Evolutionary conservation across 1,140 invertebrate genomes (phyloP).

Genomic region (Cardiocondyla obscurior): DNA sequence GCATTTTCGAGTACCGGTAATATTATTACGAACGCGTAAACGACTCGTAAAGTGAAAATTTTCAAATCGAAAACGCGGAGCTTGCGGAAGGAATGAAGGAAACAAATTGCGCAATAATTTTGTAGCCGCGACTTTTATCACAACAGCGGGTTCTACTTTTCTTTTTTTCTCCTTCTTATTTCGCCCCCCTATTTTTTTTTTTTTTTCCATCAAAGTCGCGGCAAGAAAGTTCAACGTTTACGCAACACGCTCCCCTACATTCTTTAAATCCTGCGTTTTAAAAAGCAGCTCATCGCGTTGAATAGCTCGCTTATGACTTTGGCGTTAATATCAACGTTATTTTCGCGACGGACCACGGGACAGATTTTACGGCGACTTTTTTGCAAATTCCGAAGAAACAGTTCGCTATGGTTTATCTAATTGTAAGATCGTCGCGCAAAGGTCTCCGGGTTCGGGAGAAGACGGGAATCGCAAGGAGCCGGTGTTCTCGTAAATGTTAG

Average conservation of each 20-base stretch:
- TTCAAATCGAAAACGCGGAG: not conserved
- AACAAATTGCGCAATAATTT: not conserved
- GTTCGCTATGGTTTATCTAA: not conserved
- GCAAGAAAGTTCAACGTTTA: not conserved
- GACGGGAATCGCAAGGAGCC: not conserved
- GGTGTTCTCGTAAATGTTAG: not conserved
- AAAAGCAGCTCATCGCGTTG: not conserved
- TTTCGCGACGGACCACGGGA: not conserved
- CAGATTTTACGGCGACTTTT: not conserved
- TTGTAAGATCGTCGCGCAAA: not conserved
- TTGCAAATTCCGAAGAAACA: not conserved
- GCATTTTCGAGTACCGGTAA: not conserved
- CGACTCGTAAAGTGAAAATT: not conserved
- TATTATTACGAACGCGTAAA: not conserved
- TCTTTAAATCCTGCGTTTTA: not conserved
- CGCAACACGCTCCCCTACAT: not conserved
- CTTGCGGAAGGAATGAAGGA: not conserved
- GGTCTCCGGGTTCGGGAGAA: not conserved
- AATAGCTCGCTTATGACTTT: not conserved
- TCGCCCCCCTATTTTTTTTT: not conserved
- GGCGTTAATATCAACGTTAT: not conserved
- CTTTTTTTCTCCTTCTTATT: not conserved
- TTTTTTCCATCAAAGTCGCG: not conserved
- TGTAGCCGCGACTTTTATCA: not conserved
- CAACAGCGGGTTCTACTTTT: not conserved